Conservation (phyloP, 2,888 invertebrate genomes). For the Thymelicus acteon region DNA sequence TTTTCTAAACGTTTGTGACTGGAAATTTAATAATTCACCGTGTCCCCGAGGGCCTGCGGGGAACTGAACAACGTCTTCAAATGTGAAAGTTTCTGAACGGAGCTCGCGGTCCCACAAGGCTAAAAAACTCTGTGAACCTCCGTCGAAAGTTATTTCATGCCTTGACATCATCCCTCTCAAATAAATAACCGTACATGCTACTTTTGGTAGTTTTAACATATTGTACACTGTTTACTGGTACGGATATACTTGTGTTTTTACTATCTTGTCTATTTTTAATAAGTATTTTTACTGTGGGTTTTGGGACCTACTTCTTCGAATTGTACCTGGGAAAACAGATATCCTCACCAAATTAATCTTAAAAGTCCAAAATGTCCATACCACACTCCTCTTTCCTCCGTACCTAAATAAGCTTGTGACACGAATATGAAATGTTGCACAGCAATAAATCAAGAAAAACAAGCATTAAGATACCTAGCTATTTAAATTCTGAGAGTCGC, state of each 20-base stretch:
- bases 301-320: too few relatives aligned
- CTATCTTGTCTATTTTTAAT: too few relatives aligned
- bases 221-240: too few relatives aligned
- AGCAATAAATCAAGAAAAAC: too few relatives aligned
- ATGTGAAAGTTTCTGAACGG: slow-evolving; percentile 70
- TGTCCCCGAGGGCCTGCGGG: slow-evolving; percentile 50
- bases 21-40: slow-evolving; percentile 70
- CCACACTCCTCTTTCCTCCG: too few relatives aligned
- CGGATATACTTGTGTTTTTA: too few relatives aligned
- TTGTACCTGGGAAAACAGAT: too few relatives aligned
- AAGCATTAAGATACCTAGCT: not conserved
- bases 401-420: too few relatives aligned
- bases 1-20: slow-evolving; percentile 44
- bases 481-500: not conserved
- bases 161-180: slow-evolving; percentile 49
- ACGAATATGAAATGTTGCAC: too few relatives aligned
- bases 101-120: slow-evolving; percentile 55
- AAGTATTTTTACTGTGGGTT: too few relatives aligned
- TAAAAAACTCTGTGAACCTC: slow-evolving; percentile 41
- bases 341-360: too few relatives aligned
- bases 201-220: not conserved
- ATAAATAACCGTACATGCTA: slow-evolving; percentile 49
- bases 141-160: slow-evolving; percentile 56
- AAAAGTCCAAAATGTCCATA: too few relatives aligned
- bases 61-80: slow-evolving; percentile 72